phyloP scores from a whole-genome alignment of 2,113 vertebrate genomes.

The Amphiprion ocellaris region DNA sequence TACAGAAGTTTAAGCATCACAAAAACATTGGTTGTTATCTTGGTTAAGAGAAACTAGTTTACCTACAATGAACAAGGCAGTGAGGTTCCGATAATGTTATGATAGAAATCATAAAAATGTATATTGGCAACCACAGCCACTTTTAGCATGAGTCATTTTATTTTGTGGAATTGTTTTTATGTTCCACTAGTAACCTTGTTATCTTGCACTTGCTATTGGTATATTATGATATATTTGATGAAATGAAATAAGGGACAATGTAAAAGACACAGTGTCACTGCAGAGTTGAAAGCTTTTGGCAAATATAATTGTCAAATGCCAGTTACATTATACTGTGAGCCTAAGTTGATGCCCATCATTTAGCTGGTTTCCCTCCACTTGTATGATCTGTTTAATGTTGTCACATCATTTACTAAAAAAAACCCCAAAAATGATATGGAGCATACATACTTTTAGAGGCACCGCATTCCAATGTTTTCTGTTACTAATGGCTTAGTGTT shows the following conservation, averaged over 20 bases:
- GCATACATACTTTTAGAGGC: neutral
- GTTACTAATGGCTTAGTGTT: neutral
- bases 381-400: neutral
- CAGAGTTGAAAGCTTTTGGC: neutral
- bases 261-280: neutral
- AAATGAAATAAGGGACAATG: neutral
- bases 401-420: neutral
- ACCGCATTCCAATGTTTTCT: constrained; percentile 6
- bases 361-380: neutral
- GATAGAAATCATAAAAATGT: neutral
- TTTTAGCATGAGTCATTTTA: neutral
- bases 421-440: neutral
- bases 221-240: neutral
- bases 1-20: too few relatives aligned
- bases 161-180: constrained; percentile 4
- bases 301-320: constrained; percentile 3
- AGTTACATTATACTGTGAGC: neutral
- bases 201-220: neutral
- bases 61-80: too few relatives aligned
- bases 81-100: too few relatives aligned
- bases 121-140: constrained; percentile 3
- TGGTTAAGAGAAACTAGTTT: too few relatives aligned
- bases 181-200: constrained; percentile 4
- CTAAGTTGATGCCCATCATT: neutral
- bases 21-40: too few relatives aligned